Evolutionary conservation across 2,888 invertebrate genomes (phyloP), one percentile per base, ranked within the genome.

Genomic region (Meghimatium bilineatum): DNA sequence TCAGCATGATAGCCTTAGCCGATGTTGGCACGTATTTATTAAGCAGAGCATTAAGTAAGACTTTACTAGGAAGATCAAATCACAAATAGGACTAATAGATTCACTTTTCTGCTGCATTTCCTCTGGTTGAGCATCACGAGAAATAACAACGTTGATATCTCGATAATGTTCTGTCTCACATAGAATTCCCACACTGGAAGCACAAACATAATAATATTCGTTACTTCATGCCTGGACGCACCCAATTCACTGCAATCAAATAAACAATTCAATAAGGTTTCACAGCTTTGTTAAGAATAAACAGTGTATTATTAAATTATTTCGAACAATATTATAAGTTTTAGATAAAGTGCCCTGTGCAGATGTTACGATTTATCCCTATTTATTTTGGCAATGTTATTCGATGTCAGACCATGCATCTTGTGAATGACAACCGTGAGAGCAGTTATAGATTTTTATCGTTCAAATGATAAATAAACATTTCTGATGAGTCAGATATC

Each of bases 1-100:
- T 67, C 69, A 79, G 84, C 80, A 80, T 44, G 75, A 81, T 83
- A 69, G 76, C 34, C 34, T 36, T 60, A 60, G 38, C 84, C 74
- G 67, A 14, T 32, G 49, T 29, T 26, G 60, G n/a, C 71, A 72
- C 14, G 12, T 44, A 12, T 38, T 23, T 26, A n/a, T 72, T 26
- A 52, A 36, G 69, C 69, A 29, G 69, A 60, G 36, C 80, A 80
- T 80, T 34, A 80, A 72, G 23, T 26, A 17, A n/a, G 26, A 34
- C 72, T 49, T 71, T 56, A 56, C 44, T 60, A 44, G 44, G 12
- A 44, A 44, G 6, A 12, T 44, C 5, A 12, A 44, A 44, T 12
- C 12, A 8, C 44, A 44, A 44, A 5, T 44, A 8, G 5, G 44
- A 44, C 12, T 44, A 44, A 44, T 44, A 44, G 12, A 44, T 44